Evolutionary conservation across 2,797 vertebrate species (phyloP).

Genomic region (Florisuga fusca): DNA sequence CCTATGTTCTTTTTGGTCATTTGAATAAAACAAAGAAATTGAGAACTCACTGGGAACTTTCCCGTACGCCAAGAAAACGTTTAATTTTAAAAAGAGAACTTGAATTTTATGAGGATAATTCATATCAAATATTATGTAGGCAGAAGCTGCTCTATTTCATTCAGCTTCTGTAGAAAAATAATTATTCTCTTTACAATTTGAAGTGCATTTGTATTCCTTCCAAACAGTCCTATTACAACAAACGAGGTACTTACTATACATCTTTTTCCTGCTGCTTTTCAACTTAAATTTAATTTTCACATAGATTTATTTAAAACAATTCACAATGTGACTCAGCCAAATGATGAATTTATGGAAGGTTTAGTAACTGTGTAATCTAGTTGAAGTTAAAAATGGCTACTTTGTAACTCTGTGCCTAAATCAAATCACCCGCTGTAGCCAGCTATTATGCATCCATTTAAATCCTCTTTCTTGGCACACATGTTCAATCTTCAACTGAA

Average conservation of each 20-base stretch:
- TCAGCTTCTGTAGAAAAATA: slow-evolving; percentile 54
- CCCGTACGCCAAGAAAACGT: not conserved
- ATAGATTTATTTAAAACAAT: slow-evolving; percentile 73
- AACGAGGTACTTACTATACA: slow-evolving; percentile 61
- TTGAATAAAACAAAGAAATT: not conserved
- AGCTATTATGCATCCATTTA: slow-evolving; percentile 10
- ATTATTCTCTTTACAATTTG: slow-evolving; percentile 43
- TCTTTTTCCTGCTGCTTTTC: slow-evolving; percentile 67
- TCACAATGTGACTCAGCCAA: slow-evolving; percentile 52
- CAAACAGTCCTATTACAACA: slow-evolving; percentile 59
- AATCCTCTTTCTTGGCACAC: slow-evolving; percentile 15
- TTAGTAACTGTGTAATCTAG: slow-evolving; percentile 61
- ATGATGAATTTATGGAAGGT: slow-evolving; percentile 74
- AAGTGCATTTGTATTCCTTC: slow-evolving; percentile 57
- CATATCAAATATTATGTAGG: slow-evolving; percentile 4
- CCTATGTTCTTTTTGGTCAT: not conserved
- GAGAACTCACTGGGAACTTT: not conserved
- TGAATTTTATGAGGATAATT: slow-evolving; percentile 26
- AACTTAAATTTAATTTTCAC: slow-evolving; percentile 74
- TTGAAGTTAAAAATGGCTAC: slow-evolving; percentile 61
- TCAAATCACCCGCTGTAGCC: slow-evolving; percentile 59
- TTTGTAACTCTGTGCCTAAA: slow-evolving; percentile 48
- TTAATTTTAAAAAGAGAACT: slow-evolving; percentile 21
- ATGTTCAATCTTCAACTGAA: not conserved
- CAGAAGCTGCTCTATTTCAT: slow-evolving; percentile 19